Evolutionary conservation across 2,113 vertebrate species (phyloP), one percentile per base, ranked within the genome.

Genomic region (Raja brachyura): DNA sequence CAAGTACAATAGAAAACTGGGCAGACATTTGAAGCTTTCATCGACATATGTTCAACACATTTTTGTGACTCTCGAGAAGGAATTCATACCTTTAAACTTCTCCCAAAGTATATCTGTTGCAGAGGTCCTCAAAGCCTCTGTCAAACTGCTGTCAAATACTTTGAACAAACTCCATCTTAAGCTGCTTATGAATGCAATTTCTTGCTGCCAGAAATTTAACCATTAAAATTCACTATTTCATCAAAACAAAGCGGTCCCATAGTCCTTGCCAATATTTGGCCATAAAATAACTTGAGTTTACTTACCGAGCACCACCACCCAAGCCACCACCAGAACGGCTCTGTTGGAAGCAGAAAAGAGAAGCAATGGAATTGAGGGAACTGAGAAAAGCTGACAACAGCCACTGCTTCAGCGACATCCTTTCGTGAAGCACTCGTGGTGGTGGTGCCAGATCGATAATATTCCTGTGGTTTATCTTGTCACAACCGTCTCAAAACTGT

Each of bases 321-420:
- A 25, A 0, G 68, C 66, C 68, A 66, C 5, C 1, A 9, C 66
- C 39, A 22, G 63, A 48, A 48, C 63, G 63, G 39, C 63, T 54
- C 2, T 66, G 90, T 9, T 73, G 68, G 11, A 92, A 48, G 22
- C 90, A 92, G 68, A 92, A 20, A 73, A 74, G 39, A 10, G 90
- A 92, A 92, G 90, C 90, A 54, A 92, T 92, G 90, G 33, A 92
- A 54, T 20, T 22, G 68, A 92, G 20, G 39, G 66, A 18, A 5
- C 90, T 54, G 33, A 92, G 68, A 25, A 92, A 73, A 73, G 39
- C 66, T 25, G 90, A 92, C 31, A 92, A 28, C 8, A 92, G 31
- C 25, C 68, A 9, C 25, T 92, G 18, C 22, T 5, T 92, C 31
- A 92, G 68, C 20, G 90, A 73, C 90, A 92, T 92, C 22, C 66